Evolutionary conservation across 2,888 invertebrate genomes (phyloP).

Genomic region (Furcula furcula): DNA sequence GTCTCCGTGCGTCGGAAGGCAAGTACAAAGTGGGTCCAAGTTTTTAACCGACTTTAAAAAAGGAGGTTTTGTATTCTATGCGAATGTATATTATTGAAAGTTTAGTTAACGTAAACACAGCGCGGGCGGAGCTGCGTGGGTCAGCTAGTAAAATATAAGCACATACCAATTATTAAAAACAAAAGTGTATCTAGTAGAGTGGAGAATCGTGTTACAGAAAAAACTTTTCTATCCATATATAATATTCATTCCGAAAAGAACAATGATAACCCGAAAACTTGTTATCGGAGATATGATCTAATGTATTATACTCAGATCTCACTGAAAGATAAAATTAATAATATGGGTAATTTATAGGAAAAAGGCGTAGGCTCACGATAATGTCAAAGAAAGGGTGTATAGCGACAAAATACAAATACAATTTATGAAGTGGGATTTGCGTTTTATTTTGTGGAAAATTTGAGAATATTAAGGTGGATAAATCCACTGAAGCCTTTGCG

Average conservation of each 20-base stretch:
- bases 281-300: not conserved
- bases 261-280: not conserved
- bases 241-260: not conserved
- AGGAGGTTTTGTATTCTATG: too few relatives aligned
- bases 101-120: too few relatives aligned
- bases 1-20: too few relatives aligned
- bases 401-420: too few relatives aligned
- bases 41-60: too few relatives aligned
- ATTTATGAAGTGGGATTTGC: not conserved
- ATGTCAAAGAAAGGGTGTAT: not conserved
- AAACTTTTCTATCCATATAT: not conserved
- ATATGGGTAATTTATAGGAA: not conserved
- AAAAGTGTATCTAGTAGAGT: not conserved
- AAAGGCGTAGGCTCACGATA: not conserved
- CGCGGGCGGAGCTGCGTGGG: too few relatives aligned
- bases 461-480: not conserved
- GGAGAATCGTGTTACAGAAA: not conserved
- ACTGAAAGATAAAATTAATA: not conserved
- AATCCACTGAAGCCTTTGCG: too few relatives aligned
- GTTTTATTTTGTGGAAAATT: not conserved
- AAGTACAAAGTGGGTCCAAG: too few relatives aligned
- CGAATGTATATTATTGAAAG: too few relatives aligned
- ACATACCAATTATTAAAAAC: not conserved
- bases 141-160: too few relatives aligned
- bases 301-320: not conserved